Evolutionary conservation across 2,888 invertebrate species (phyloP).

Genomic region (Sesia bembeciformis): DNA sequence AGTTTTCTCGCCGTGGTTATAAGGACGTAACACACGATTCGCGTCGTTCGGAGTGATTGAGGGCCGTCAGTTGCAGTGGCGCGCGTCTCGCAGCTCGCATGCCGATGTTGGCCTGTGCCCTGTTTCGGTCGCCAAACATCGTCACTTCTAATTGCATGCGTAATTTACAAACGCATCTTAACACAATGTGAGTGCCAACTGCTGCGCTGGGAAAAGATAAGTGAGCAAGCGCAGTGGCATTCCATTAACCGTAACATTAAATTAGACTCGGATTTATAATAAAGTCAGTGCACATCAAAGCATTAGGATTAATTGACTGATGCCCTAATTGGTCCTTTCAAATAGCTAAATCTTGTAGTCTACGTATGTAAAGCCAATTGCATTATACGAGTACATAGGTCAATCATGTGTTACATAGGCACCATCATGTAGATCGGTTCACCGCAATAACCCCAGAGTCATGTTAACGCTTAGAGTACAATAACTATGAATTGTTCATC

Average conservation of each 20-base stretch:
- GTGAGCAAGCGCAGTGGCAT: conserved; percentile 7
- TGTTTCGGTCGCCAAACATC: conserved; percentile 51
- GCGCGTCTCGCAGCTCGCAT: conserved; percentile 18
- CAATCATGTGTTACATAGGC: conserved; percentile 5
- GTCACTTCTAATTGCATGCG: conserved; percentile 54
- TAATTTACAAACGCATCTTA: conserved; percentile 49
- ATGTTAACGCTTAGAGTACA: conserved; percentile 64
- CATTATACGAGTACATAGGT: conserved; percentile 16
- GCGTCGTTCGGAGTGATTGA: conserved; percentile 37
- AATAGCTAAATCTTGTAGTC: conserved; percentile 12
- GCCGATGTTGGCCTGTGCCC: conserved; percentile 47
- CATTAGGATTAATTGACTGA: not conserved
- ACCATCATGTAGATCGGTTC: conserved; percentile 38
- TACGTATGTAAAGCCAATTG: not conserved
- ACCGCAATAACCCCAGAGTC: conserved; percentile 56
- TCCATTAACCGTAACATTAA: conserved; percentile 20
- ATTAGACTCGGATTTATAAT: conserved; percentile 21
- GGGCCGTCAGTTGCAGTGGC: conserved; percentile 40
- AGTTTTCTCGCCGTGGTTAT: conserved; percentile 13
- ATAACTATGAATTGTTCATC: conserved; percentile 63
- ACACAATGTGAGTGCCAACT: conserved; percentile 24
- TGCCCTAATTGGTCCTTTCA: conserved; percentile 29
- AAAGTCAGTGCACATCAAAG: conserved; percentile 5
- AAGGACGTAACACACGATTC: conserved; percentile 19
- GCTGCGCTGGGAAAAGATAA: not conserved